These are phyloP conservation scores for Cerceris rybyensis DNA, from an alignment of 2,888 invertebrate genomes.

Conservation along the genomic window DNA sequence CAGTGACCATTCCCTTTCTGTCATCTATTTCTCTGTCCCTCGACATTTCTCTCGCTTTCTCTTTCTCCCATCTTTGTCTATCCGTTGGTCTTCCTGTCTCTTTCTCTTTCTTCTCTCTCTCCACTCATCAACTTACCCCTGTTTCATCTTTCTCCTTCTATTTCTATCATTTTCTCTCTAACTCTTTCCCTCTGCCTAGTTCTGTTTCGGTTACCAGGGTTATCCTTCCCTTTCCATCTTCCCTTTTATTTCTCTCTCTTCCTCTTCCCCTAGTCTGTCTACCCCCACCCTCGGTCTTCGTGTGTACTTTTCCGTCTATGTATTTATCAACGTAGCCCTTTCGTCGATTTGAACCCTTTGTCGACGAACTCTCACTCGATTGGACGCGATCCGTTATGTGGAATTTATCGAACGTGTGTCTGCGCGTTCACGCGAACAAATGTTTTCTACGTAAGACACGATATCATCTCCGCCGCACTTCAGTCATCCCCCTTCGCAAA, in stretches of 20 bases:
- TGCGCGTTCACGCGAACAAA: slow-evolving; percentile 54
- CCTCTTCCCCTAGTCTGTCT: too few species aligned
- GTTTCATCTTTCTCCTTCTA: not conserved
- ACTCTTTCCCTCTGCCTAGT: not conserved
- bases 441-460: slow-evolving; percentile 34
- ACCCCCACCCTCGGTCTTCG: not conserved
- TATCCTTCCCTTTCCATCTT: too few species aligned
- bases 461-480: slow-evolving; percentile 29
- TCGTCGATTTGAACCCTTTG: slow-evolving; percentile 37
- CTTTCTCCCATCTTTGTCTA: too few species aligned
- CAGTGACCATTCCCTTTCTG: slow-evolving; percentile 33
- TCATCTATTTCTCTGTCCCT: slow-evolving; percentile 1
- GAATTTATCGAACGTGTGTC: slow-evolving; percentile 59
- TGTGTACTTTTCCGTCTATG: slow-evolving; percentile 39
- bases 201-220: too few species aligned
- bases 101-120: too few species aligned
- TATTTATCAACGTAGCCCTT: slow-evolving; percentile 46
- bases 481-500: slow-evolving; percentile 4
- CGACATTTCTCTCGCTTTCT: not conserved
- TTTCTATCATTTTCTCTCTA: not conserved
- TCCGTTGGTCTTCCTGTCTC: too few species aligned
- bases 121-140: too few species aligned
- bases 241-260: too few species aligned
- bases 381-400: slow-evolving; percentile 50
- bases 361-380: slow-evolving; percentile 27